Conservation (phyloP, 2,113 vertebrate genomes). For the Dromiciops gliroides region DNA sequence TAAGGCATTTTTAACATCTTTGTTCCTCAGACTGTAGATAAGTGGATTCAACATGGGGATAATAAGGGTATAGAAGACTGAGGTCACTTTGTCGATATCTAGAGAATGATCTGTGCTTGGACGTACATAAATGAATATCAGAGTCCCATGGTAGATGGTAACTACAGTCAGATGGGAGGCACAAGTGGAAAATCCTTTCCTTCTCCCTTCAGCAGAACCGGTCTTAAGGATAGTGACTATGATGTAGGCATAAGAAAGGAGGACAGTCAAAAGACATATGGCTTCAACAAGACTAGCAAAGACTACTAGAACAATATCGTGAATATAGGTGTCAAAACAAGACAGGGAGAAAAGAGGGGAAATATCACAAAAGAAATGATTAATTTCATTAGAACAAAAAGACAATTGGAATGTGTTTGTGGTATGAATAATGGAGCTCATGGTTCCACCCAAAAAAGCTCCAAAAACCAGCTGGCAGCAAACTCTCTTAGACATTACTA, state of each 20-base stretch:
- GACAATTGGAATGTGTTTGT: slow-evolving; percentile 57
- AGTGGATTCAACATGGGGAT: slow-evolving; percentile 63
- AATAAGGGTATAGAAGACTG: slow-evolving; percentile 61
- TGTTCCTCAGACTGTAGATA: slow-evolving; percentile 66
- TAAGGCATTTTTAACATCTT: slow-evolving; percentile 57
- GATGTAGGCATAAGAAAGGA: slow-evolving; percentile 59
- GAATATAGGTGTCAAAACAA: slow-evolving; percentile 57
- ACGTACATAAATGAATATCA: background rate
- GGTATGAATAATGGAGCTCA: slow-evolving; percentile 69
- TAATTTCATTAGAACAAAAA: slow-evolving; percentile 68
- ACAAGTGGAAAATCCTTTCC: slow-evolving; percentile 64
- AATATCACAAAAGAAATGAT: slow-evolving; percentile 75
- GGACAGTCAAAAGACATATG: slow-evolving; percentile 52
- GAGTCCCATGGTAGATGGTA: slow-evolving; percentile 48
- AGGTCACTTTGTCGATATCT: slow-evolving; percentile 6
- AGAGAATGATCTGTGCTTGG: background rate
- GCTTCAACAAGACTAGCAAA: slow-evolving; percentile 66
- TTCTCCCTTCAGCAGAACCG: slow-evolving; percentile 32
- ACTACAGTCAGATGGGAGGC: slow-evolving; percentile 53
- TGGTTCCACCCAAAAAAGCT: slow-evolving; percentile 57
- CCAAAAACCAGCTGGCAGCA: slow-evolving; percentile 50
- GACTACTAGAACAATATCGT: slow-evolving; percentile 63
- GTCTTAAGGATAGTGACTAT: slow-evolving; percentile 49
- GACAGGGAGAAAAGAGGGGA: slow-evolving; percentile 69
- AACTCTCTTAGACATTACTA: slow-evolving; percentile 64